Conservation (phyloP, 2,888 invertebrate species). For the Mesopsocus fuscifrons region DNA sequence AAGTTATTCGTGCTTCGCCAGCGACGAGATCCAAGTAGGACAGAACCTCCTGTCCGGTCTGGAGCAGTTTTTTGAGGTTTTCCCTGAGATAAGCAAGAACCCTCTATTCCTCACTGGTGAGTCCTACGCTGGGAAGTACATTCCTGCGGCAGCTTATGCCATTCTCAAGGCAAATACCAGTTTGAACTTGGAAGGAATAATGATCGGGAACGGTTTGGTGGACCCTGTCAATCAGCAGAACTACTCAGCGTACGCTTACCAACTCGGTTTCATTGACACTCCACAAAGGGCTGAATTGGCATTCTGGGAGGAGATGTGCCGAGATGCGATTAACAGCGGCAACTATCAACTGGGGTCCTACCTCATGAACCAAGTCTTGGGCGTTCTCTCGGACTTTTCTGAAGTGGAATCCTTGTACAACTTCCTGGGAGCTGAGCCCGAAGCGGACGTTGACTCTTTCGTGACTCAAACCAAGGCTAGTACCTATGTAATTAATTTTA, state of each 20-base stretch:
- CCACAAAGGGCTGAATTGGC: conserved; percentile 28
- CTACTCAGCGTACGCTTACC: conserved; percentile 63
- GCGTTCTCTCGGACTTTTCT: conserved; percentile 20
- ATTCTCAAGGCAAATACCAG: conserved; percentile 44
- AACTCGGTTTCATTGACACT: conserved; percentile 47
- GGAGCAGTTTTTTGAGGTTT: conserved; percentile 65
- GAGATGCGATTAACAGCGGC: conserved; percentile 44
- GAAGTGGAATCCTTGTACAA: conserved; percentile 1
- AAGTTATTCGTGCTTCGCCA: conserved; percentile 51
- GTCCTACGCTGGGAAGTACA: conserved; percentile 69
- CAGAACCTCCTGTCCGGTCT: conserved; percentile 56
- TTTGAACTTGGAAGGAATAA: conserved; percentile 47
- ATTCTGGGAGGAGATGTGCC: neutral
- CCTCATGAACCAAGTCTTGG: conserved; percentile 32
- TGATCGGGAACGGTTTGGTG: conserved; percentile 60
- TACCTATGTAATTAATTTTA: neutral
- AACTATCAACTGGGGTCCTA: conserved; percentile 50
- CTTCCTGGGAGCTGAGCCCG: conserved; percentile 34
- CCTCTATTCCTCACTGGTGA: conserved; percentile 81
- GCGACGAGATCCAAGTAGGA: conserved; percentile 61
- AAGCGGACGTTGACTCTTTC: conserved; percentile 20
- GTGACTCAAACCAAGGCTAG: neutral
- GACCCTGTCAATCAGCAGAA: conserved; percentile 58
- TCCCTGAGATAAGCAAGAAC: conserved; percentile 49
- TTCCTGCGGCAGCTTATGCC: conserved; percentile 56